A percentile compares a stretch with the other conserved stretches of the same genome.
Evolutionary conservation across 2,888 invertebrate species (phyloP).

Genomic region (Cactoblastis cactorum): DNA sequence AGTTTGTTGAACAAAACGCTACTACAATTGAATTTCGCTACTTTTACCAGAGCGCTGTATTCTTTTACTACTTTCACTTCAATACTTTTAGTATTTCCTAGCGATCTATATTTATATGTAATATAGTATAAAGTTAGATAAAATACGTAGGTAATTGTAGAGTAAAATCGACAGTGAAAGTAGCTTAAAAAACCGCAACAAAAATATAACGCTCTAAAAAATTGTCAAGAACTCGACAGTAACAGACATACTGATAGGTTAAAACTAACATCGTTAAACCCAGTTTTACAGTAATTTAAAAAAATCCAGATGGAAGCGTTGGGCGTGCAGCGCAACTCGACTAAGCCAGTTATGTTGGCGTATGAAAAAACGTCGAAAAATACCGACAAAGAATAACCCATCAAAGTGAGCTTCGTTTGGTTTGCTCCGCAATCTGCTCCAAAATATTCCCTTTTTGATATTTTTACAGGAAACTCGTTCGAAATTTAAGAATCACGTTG

Average conservation of each 20-base stretch:
- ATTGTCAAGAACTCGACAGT: not conserved
- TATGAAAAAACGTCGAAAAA: slow-evolving; percentile 7
- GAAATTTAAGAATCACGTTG: not conserved
- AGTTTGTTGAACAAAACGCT: not conserved
- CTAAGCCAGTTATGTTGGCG: slow-evolving; percentile 3
- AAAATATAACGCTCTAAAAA: not conserved
- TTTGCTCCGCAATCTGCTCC: not conserved
- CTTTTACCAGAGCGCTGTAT: not conserved
- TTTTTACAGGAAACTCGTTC: not conserved
- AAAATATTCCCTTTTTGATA: slow-evolving; percentile 1
- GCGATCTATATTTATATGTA: too few species aligned
- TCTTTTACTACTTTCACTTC: not conserved
- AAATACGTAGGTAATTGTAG: too few species aligned
- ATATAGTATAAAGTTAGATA: too few species aligned
- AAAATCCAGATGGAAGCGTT: not conserved
- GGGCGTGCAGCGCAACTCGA: not conserved
- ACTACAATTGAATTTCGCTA: slow-evolving; percentile 2
- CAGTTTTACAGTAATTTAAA: slow-evolving; percentile 7
- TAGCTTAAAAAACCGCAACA: too few species aligned
- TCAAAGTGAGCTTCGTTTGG: slow-evolving; percentile 13
- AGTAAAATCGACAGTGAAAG: too few species aligned
- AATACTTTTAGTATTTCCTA: not conserved
- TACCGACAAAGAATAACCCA: slow-evolving; percentile 15
- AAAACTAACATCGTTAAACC: slow-evolving; percentile 8
- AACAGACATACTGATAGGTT: not conserved